These are phyloP conservation scores for Gallinago paraguaiae DNA, from an alignment of 2,113 vertebrate genomes.

Conservation along the genomic window DNA sequence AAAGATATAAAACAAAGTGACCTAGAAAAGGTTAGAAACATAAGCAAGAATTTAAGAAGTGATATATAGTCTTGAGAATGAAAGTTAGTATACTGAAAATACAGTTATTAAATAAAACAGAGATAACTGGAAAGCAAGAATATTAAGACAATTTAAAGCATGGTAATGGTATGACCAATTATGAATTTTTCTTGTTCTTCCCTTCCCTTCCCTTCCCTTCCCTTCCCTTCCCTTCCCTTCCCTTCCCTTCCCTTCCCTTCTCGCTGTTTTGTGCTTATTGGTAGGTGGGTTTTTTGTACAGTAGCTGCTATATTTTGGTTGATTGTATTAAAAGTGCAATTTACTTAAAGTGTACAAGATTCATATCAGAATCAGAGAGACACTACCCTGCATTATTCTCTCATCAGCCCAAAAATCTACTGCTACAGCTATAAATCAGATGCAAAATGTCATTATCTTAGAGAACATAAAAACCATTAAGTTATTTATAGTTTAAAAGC, in stretches of 20 bases:
- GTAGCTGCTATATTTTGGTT: neutral
- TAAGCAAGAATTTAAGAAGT: neutral
- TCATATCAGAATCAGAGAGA: rapidly evolving
- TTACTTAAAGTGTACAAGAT: neutral
- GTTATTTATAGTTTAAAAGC: neutral
- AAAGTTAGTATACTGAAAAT: neutral
- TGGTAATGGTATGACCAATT: neutral
- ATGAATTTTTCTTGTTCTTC: neutral
- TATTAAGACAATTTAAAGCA: neutral
- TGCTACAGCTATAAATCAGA: neutral
- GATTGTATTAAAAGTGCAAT: neutral
- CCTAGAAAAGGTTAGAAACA: slow-evolving; percentile 38
- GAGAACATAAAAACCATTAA: neutral
- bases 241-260: no score
- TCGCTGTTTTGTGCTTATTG: neutral
- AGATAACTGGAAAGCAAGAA: neutral
- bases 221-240: neutral
- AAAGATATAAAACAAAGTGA: slow-evolving; percentile 53
- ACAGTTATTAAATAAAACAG: neutral
- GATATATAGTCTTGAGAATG: neutral
- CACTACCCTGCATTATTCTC: neutral
- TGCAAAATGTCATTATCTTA: neutral
- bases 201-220: no score
- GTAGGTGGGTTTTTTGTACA: neutral
- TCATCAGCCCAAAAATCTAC: neutral